Percentiles rank a stretch among this genome's conserved stretches.
Evolutionary conservation across 2,797 vertebrate species (phyloP).

Genomic region (Coregonus ussuriensis): DNA sequence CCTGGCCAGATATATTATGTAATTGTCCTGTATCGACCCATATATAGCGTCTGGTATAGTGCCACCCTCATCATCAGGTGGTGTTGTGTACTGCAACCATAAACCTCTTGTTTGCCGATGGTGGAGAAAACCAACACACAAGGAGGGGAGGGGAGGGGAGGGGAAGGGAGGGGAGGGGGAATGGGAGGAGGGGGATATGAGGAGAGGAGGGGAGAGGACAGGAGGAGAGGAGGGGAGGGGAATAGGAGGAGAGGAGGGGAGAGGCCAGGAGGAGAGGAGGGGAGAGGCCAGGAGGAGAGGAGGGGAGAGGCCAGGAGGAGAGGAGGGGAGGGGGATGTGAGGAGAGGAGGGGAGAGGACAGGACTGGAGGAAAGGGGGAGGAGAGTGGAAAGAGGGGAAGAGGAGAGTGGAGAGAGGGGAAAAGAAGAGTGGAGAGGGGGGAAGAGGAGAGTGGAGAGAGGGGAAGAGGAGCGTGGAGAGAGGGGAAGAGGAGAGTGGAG

Average conservation of each 20-base stretch:
- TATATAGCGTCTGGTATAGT: background rate
- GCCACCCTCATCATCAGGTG: background rate
- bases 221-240: background rate
- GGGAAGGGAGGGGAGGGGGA: too few relatives aligned
- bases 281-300: rapidly evolving
- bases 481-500: too few relatives aligned
- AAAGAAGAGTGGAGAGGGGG: too few relatives aligned
- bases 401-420: too few relatives aligned
- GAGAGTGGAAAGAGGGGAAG: too few relatives aligned
- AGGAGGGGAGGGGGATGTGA: too few relatives aligned
- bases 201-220: background rate
- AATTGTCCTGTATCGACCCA: constrained; percentile 57
- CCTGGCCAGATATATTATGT: constrained; percentile 59
- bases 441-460: too few relatives aligned
- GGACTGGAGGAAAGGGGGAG: too few relatives aligned
- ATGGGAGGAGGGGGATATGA: background rate
- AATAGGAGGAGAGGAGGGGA: too few relatives aligned
- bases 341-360: background rate
- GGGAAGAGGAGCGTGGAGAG: too few relatives aligned
- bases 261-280: too few relatives aligned
- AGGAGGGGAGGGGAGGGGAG: background rate
- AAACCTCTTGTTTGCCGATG: background rate
- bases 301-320: rapidly evolving
- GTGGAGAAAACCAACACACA: background rate
- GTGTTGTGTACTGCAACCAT: background rate